Conservation (phyloP, 2,888 invertebrate genomes). For the Trypoxylon attenuatum region DNA sequence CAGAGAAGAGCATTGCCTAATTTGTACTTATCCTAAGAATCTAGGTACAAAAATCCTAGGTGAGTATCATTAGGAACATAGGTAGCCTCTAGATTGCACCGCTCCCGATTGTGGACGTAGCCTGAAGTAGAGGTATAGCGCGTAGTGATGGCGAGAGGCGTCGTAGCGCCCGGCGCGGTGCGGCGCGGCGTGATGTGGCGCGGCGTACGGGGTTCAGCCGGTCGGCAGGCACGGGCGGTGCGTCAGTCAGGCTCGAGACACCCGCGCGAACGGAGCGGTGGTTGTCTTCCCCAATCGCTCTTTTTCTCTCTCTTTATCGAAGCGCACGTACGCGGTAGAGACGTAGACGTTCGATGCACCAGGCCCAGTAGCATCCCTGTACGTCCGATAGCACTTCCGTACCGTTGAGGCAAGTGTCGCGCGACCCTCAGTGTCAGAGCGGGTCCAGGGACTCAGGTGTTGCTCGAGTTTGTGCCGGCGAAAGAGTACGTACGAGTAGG, state of each 20-base stretch:
- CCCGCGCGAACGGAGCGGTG: conserved; percentile 59
- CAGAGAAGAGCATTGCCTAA: too few relatives aligned
- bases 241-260: conserved; percentile 71
- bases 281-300: conserved; percentile 53
- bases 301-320: too few relatives aligned
- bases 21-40: too few relatives aligned
- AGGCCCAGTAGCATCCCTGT: conserved; percentile 32
- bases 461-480: conserved; percentile 21
- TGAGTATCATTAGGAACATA: too few relatives aligned
- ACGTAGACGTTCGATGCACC: conserved; percentile 48
- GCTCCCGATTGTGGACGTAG: too few relatives aligned
- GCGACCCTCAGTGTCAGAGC: not conserved
- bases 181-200: conserved; percentile 1
- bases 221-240: conserved; percentile 49
- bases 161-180: too few relatives aligned
- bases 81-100: too few relatives aligned
- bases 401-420: not conserved
- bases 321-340: too few relatives aligned
- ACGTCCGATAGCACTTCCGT: conserved; percentile 33
- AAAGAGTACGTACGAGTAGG: not conserved
- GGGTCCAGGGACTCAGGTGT: not conserved
- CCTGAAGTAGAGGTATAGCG: too few relatives aligned
- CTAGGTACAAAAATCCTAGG: too few relatives aligned
- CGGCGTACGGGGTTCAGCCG: conserved; percentile 37
- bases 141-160: too few relatives aligned